phyloP scores from a whole-genome alignment of 2,113 vertebrate genomes.

The Tupaia chinensis region DNA sequence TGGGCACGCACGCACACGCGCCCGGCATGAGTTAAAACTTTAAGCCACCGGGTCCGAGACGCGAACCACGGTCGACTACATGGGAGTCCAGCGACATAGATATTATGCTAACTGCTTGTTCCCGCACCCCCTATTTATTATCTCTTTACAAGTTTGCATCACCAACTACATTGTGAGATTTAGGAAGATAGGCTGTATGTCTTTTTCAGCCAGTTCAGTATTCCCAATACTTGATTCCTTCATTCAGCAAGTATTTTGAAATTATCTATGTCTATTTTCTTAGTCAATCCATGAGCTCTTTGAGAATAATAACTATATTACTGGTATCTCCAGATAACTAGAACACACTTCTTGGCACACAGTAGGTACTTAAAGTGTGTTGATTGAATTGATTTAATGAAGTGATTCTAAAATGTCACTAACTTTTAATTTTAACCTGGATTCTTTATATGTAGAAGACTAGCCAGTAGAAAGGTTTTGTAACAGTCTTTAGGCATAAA shows the following conservation, averaged over 20 bases:
- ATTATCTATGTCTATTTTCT: not conserved
- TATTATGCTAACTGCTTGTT: too few relatives aligned
- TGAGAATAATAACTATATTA: not conserved
- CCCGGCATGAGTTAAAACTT: too few relatives aligned
- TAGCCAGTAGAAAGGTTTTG: not conserved
- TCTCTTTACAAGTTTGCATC: not conserved
- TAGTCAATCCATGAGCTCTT: not conserved
- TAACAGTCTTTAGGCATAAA: not conserved
- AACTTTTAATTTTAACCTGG: not conserved
- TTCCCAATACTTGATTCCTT: not conserved
- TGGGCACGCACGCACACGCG: too few relatives aligned
- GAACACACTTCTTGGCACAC: not conserved
- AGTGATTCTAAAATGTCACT: not conserved
- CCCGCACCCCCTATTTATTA: not conserved
- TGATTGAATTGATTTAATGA: not conserved
- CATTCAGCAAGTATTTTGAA: constrained; percentile 6
- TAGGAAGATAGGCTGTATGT: not conserved
- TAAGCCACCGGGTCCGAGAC: too few relatives aligned
- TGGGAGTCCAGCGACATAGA: too few relatives aligned
- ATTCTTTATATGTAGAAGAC: not conserved
- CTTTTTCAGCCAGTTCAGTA: not conserved
- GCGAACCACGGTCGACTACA: too few relatives aligned
- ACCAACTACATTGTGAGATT: not conserved
- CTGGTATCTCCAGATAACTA: not conserved
- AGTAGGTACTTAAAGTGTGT: not conserved